A percentile compares a stretch with the other conserved stretches of the same genome.
phyloP scores from a whole-genome alignment of 1,140 invertebrate species.

The Drosophila lowei region DNA sequence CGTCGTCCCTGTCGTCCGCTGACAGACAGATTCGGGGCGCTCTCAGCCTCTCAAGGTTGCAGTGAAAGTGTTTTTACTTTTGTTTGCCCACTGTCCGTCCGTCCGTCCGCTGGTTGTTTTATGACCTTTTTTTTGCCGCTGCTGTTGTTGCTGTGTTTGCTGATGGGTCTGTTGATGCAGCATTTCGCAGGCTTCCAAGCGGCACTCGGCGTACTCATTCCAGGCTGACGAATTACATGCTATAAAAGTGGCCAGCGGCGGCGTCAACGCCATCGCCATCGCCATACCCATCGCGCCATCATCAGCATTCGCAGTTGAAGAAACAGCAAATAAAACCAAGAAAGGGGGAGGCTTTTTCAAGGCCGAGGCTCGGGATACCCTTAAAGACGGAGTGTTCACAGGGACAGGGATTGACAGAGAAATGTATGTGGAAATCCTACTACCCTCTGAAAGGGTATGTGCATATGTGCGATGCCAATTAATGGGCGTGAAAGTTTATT shows the following conservation, averaged over 20 bases:
- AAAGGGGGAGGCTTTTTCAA: background rate
- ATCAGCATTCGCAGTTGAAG: slow-evolving; percentile 35
- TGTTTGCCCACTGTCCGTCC: slow-evolving; percentile 47
- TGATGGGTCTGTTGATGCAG: slow-evolving; percentile 28
- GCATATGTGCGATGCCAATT: slow-evolving; percentile 67
- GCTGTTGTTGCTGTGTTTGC: slow-evolving; percentile 1
- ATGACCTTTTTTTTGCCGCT: slow-evolving; percentile 48
- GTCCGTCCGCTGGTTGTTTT: slow-evolving; percentile 30
- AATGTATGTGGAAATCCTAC: no score
- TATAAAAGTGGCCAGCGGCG: slow-evolving; percentile 57
- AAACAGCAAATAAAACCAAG: slow-evolving; percentile 38
- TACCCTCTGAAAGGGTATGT: background rate
- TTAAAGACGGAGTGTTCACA: background rate
- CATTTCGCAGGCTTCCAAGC: slow-evolving; percentile 73
- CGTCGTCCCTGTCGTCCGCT: background rate
- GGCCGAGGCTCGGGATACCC: background rate
- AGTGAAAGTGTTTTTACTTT: slow-evolving; percentile 81
- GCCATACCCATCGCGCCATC: no score
- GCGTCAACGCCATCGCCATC: background rate
- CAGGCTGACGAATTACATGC: slow-evolving; percentile 74
- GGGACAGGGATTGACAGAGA: no score
- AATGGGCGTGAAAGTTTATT: slow-evolving; percentile 82
- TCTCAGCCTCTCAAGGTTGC: slow-evolving; percentile 66
- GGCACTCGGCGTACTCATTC: slow-evolving; percentile 40
- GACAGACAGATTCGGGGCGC: slow-evolving; percentile 29